Evolutionary conservation across 2,888 invertebrate species (phyloP).

Genomic region (Macrophya alboannulata): DNA sequence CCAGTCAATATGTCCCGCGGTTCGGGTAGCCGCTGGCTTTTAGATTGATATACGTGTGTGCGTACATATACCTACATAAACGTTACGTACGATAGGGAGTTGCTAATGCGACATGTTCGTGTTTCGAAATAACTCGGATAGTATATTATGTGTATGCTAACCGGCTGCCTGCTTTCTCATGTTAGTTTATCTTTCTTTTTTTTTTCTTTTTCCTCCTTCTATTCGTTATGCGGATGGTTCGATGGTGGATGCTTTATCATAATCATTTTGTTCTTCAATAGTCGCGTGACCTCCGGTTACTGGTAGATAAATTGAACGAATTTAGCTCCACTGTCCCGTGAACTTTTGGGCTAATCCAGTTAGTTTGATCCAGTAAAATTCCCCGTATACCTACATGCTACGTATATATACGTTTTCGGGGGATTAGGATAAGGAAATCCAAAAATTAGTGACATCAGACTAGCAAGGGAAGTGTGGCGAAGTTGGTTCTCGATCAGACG

Average conservation of each 20-base stretch:
- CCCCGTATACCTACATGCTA: neutral
- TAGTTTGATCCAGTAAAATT: conserved; percentile 35
- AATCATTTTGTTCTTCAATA: neutral
- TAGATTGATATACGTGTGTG: conserved; percentile 20
- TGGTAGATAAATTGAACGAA: conserved; percentile 25
- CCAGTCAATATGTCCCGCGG: conserved; percentile 39
- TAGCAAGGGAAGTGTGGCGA: neutral
- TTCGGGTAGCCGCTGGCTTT: neutral
- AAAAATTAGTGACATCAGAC: neutral
- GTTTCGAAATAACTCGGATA: conserved; percentile 40
- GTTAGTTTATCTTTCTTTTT: conserved; percentile 8
- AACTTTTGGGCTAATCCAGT: conserved; percentile 32
- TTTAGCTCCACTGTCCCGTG: neutral
- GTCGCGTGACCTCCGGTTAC: neutral
- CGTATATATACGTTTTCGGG: neutral
- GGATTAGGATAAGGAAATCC: neutral
- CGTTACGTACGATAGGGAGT: conserved; percentile 1
- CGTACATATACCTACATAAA: neutral
- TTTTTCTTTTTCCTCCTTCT: too few relatives aligned
- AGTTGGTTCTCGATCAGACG: conserved; percentile 24
- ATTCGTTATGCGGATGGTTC: conserved; percentile 5
- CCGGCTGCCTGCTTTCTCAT: conserved; percentile 22
- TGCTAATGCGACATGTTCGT: conserved; percentile 57
- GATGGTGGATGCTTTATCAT: conserved; percentile 31
- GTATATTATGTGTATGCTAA: conserved; percentile 27